Evolutionary conservation across 2,888 invertebrate genomes (phyloP), one percentile per base, ranked within the genome.

Genomic region (Gastrophysa polygoni): DNA sequence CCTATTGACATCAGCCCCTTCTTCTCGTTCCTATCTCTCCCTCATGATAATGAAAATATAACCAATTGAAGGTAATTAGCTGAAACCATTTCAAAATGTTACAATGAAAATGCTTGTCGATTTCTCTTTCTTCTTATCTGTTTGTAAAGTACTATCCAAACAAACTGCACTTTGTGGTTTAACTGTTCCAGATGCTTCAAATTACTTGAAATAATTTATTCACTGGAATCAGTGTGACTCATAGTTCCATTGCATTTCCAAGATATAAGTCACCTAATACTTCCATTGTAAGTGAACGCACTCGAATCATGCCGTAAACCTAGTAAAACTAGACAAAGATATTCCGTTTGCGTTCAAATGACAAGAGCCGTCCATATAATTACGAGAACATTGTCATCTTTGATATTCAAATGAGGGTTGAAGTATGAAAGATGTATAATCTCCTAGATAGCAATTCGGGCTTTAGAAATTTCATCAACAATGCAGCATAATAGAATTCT

Each of bases 321-420:
- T 28, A 28, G 28, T 28, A 28, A 28, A 28, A 8, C 8, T 6
- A 8, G 8, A 28, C 28, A 28, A 28, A 28, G 28, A 8, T 28
- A 28, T 8, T 28, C 28, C 28, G 28, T 28, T n/a, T n/a, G 11
- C 32, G 32, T 11, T 10, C 32, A 38, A 4, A 38, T 54, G 44
- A 54, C 54, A 51, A 32, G 43, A 54, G 6, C 24, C 43, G 52
- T 54, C 43, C 43, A 24, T 38, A 48, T 49, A 59, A 67, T 68
- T 65, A 67, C 47, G 59, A 61, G 17, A 38, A 63, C 48, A 63
- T 67, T 57, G 49, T 24, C 44, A 34, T 24, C 58, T 65, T 69
- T 69, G 63, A 69, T 67, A 70, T 70, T 70, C 50, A 70, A 70
- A 70, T 69, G 20, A 47, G 50, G 60, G 49, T 49, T 50, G 18